Base-by-base conservation (phyloP, 2,113 vertebrate species). In the Nothocercus nigrocapillus region DNA sequence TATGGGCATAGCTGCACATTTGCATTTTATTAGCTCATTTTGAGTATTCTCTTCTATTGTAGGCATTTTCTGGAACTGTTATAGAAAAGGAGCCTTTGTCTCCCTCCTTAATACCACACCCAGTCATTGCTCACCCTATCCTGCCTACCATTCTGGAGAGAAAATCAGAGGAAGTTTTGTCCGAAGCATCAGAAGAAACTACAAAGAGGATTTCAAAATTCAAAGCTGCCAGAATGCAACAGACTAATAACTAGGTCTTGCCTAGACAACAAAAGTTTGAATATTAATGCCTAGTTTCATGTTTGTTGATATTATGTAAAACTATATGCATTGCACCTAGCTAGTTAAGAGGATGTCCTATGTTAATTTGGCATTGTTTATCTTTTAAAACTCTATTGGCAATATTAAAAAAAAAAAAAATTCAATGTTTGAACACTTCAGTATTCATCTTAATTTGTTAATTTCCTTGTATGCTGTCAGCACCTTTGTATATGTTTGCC, bases 21-120 rank as follows among this genome's bases (percentile, higher is more conserved):
- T 94, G 85, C 53, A 81, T 93, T 90, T 94, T 90, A 82, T 92
- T 82, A 93, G 58, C 78, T 88, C 79, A 93, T 96, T 91, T 68
- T 88, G 91, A 86, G 83, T 27, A 32, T 92, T 96, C 69, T 94
- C 81, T 93, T 97, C 68, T 95, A 77, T 98, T 93, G 27, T 75
- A 99, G 99, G 99, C 99, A 27, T 99, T 99, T 98, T 99, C 99
- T 38, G 99, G 99, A 75, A 99, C 98, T 4, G 99, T 99, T 49
- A 97, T 99, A 76, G 99, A 99, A 95, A 99, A 99, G 94, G 99
- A 99, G 87, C 98, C 98, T 28, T 95, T 97, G 45, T 98, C 98
- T 85, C 98, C 98, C 20, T 97, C 96, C 51, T 36, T 94, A 40
- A 66, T 92, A 77, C 98, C 98, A 63, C 98, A 99, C 85, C 97